These are phyloP conservation scores for Rhamphomyia laevipes DNA, from an alignment of 2,888 invertebrate species.

Conservation along the genomic window DNA sequence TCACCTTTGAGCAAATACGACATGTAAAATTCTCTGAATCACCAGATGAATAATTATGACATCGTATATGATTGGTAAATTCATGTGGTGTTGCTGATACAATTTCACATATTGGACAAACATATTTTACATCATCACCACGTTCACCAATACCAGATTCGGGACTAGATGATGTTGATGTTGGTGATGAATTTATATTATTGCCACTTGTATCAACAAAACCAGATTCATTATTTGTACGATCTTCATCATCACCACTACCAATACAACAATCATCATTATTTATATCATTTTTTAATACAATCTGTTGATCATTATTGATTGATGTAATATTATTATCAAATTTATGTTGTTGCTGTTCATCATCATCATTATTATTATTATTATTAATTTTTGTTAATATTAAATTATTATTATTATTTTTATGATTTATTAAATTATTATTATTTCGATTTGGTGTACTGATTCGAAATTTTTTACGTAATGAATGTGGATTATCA, in stretches of 20 bases:
- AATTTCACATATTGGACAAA: conserved; percentile 54
- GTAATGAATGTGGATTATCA: conserved; percentile 29
- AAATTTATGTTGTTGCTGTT: conserved; percentile 10
- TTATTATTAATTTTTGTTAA: conserved; percentile 5
- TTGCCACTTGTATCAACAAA: conserved; percentile 30
- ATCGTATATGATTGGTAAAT: conserved; percentile 56
- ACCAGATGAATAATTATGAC: conserved; percentile 46
- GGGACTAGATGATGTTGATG: conserved; percentile 26
- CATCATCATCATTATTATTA: conserved; percentile 10
- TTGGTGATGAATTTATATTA: conserved; percentile 20
- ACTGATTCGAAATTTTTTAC: conserved; percentile 35
- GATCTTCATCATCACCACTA: conserved; percentile 1
- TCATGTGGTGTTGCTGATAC: conserved; percentile 51
- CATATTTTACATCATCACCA: conserved; percentile 38
- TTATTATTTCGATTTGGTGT: conserved; percentile 13
- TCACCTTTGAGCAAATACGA: conserved; percentile 38
- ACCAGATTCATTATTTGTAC: conserved; percentile 31
- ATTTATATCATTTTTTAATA: not conserved
- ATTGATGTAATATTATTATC: conserved; percentile 13
- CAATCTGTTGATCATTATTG: conserved; percentile 9
- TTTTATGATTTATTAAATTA: conserved; percentile 8
- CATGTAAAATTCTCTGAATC: conserved; percentile 38
- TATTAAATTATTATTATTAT: conserved; percentile 6
- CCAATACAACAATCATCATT: not conserved
- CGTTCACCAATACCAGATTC: conserved; percentile 33